Conservation (phyloP, 2,797 vertebrate genomes). For the Nyctibius grandis region DNA sequence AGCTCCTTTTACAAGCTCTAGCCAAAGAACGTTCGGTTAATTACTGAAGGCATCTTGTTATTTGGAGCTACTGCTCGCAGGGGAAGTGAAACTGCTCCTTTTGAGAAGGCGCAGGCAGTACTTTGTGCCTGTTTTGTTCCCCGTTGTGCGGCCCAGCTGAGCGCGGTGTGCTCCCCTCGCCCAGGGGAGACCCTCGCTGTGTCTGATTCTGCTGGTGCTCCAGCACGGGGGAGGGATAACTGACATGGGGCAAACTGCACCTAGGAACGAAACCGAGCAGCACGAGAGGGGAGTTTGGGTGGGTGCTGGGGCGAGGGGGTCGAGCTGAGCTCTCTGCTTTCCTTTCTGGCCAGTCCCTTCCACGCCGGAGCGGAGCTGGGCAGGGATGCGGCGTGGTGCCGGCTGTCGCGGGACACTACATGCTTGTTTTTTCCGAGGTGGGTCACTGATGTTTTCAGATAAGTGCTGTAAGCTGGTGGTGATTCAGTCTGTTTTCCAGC, state of each 20-base stretch:
- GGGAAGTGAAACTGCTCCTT: neutral
- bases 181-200: neutral
- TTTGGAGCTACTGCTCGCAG: neutral
- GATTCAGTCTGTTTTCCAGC: neutral
- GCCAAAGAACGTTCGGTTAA: conserved; percentile 43
- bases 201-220: neutral
- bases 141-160: neutral
- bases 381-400: neutral
- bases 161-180: neutral
- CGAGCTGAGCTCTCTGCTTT: neutral
- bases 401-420: accelerated
- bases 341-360: neutral
- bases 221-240: neutral
- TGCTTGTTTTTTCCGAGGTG: neutral
- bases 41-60: conserved; percentile 24
- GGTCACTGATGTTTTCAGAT: neutral
- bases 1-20: conserved; percentile 15
- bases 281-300: neutral
- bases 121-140: neutral
- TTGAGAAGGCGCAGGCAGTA: neutral
- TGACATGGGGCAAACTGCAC: neutral
- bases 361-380: accelerated
- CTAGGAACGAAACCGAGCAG: accelerated
- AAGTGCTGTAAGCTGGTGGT: neutral
- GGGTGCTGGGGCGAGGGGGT: neutral